Evolutionary conservation across 2,113 vertebrate genomes (phyloP), one percentile per base, ranked within the genome.

Genomic region (Ovibos moschatus): DNA sequence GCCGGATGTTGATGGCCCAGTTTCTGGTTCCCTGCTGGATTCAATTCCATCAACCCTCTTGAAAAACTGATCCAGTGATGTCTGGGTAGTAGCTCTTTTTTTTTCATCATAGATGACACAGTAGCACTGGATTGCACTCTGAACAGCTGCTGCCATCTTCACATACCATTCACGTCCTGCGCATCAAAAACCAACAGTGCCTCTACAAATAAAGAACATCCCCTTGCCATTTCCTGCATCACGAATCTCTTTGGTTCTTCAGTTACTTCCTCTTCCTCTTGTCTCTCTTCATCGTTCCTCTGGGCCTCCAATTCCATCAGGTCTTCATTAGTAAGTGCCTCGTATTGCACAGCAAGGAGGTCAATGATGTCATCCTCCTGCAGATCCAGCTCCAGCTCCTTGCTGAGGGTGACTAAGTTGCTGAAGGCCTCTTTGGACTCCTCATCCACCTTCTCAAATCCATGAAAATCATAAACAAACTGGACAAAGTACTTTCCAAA

Each of bases 131-230:
- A 6, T 6, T 79, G 45, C 28, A 30, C 47, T 79, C 76, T 79
- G 76, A 50, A 50, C 15, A 11, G 76, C 28, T 79, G 15, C 28
- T 50, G 27, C 8, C 27, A 5, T 28, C 76, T 30, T 50, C 28
- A 17, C 9, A 47, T 50, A 50, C 15, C 2, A 0, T 33, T 79
- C 45, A 47, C 4, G 2, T 30, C 43, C 43, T 47, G 7, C 2
- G 0, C 27, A 5, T 47, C 76, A 50, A 79, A 50, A 50, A 30
- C 76, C 16, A 79, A 79, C 15, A 79, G 76, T 50, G 8, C 76
- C 45, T 79, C 45, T 47, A 40, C 67, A 74, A 40, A 74, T 74
- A 40, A 74, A 40, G 67, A 74, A 40, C n/a, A 23, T 40, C 19
- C 67, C 10, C 67, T 74, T 40, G 67, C 19, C 67, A 40, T 74